Base-by-base conservation (phyloP, 2,888 invertebrate species). In the Cataglyphis livida region DNA sequence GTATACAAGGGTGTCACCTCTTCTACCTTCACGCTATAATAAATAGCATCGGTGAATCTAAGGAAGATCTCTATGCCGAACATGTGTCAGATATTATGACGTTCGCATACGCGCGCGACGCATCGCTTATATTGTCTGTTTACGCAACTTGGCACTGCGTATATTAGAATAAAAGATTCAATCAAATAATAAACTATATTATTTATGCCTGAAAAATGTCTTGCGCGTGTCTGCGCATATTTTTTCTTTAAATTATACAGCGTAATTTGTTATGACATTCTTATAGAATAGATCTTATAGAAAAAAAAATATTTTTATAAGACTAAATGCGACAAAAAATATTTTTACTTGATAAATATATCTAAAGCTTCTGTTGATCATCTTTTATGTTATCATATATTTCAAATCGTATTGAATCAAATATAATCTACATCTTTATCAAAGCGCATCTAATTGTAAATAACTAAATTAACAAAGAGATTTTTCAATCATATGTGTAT, bases 1-100 rank as follows among this genome's bases (percentile, higher is more conserved):
- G 54, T 44, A 38, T 35, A 76, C 70, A 59, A 61, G 83, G 65
- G 70, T 81, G 82, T 88, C 85, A 82, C 78, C 78, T 84, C 64
- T 48, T 81, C 48, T 84, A 68, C 75, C 65, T 73, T 38, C 68
- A 25, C 65, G 82, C 70, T 38, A 59, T 59, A 71, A 79, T 79
- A 71, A 79, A 79, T 79, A 48, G 73, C 71, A 44, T 71, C 44
- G 78, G 51, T 75, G 85, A 78, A 38, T 62, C 38, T 75, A 44
- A 25, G 54, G 57, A 79, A 59, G 81, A 62, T 76, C 65, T 61
- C 57, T 81, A 76, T 68, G 81, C 71, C 75, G 81, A 64, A 62
- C 66, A 65, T 12, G 38, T 15, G 51, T 81, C 76, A 51, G 76
- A 51, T 51, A 75, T 51, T 62, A 61, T 21, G 59, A 73, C 44